Evolutionary conservation across 2,113 vertebrate genomes (phyloP), one percentile per base, ranked within the genome.

Genomic region (Limnothrissa miodon): DNA sequence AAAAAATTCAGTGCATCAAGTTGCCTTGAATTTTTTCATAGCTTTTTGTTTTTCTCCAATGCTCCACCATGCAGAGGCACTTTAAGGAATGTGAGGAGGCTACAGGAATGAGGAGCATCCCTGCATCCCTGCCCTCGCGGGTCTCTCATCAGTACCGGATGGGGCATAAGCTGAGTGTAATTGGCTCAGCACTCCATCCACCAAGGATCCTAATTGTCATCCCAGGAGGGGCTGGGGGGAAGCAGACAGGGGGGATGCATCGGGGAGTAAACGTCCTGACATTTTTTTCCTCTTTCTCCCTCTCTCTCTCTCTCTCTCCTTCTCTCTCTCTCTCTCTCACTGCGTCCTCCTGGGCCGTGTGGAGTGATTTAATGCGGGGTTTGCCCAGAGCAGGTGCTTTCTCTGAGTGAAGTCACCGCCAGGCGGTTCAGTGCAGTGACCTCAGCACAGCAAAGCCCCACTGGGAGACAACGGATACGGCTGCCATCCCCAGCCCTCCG

Each of bases 401-500:
- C 91, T 90, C 83, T 83, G 90, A 90, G 90, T 93, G 91, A 93
- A 93, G 90, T 93, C 91, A 93, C 93, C 93, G 90, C 87, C 88
- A 93, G 92, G 91, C 89, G 88, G 92, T 92, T 92, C 91, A 90
- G 89, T 93, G 91, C 86, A 89, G 91, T 94, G 92, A 94, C 92
- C 92, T 94, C 92, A 92, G 90, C 91, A 92, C 88, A 90, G 59
- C 87, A 88, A 74, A 83, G 84, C 89, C 89, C 92, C 90, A 91
- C 86, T 88, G 91, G 91, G 92, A 90, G 87, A 90, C 85, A 92
- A 89, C 87, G 87, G 85, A 93, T 93, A 87, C 86, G 74, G 84
- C 89, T 78, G 90, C 90, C 89, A 91, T 92, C 90, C 88, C 83
- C 87, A 89, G 89, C 89, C 87, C 85, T 83, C 25, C 82, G 84